Evolutionary conservation across 35 echinoderm and acorn worm species (phyloP).

Genomic region (Ophiothrix spiculata): DNA sequence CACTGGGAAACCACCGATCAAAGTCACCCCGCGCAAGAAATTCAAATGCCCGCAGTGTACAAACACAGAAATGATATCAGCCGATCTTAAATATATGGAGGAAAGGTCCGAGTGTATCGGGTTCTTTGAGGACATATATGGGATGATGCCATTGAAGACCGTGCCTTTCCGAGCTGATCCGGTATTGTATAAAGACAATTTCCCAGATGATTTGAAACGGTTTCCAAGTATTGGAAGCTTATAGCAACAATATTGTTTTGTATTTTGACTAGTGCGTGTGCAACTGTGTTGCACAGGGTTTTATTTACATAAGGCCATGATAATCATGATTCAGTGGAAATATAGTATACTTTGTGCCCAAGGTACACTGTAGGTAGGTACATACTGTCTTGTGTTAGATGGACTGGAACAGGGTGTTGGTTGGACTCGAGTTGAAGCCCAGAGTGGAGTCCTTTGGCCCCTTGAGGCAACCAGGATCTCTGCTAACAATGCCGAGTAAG

Average conservation of each 20-base stretch:
- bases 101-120: slow-evolving; percentile 87
- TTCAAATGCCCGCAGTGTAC: slow-evolving; percentile 98
- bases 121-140: slow-evolving; percentile 77
- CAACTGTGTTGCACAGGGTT: no score
- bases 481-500: no score
- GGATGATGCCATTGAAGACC: slow-evolving; percentile 90
- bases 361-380: no score
- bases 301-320: no score
- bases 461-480: no score
- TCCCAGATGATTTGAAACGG: slow-evolving; percentile 79
- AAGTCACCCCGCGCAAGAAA: slow-evolving; percentile 94
- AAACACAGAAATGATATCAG: slow-evolving; percentile 76
- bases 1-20: slow-evolving; percentile 96
- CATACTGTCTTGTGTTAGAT: no score
- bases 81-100: slow-evolving; percentile 93
- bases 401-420: no score
- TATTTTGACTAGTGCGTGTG: no score
- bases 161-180: slow-evolving; percentile 93
- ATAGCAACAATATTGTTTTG: slow-evolving; percentile 35
- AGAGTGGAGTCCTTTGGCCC: no score
- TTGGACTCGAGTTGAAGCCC: no score
- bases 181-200: slow-evolving; percentile 78
- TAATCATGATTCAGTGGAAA: no score
- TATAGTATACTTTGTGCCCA: no score
- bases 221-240: slow-evolving; percentile 86